Percentiles rank a stretch among this genome's conserved stretches.
Evolutionary conservation across 1,140 invertebrate genomes (phyloP).

Genomic region (Magallana gigas): DNA sequence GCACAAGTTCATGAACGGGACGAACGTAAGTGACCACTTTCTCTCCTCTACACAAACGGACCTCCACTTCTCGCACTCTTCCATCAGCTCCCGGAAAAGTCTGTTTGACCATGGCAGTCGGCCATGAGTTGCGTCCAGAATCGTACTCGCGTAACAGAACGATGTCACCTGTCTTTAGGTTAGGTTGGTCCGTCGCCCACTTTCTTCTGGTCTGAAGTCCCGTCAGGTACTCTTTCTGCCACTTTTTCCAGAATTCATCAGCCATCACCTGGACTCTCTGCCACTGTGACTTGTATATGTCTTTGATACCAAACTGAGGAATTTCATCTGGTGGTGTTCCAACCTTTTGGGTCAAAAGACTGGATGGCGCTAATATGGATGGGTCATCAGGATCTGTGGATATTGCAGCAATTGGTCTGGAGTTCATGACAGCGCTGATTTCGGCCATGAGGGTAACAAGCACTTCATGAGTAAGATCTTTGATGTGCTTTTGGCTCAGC

Average conservation of each 20-base stretch:
- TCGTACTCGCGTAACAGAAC: conserved; percentile 32
- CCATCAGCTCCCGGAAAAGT: conserved; percentile 5
- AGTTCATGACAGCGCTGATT: conserved; percentile 57
- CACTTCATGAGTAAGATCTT: conserved; percentile 61
- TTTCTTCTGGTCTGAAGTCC: conserved; percentile 45
- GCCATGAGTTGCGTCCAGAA: neutral
- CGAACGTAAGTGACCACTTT: neutral
- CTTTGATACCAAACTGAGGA: conserved; percentile 8
- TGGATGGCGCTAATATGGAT: conserved; percentile 47
- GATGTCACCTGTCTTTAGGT: conserved; percentile 49
- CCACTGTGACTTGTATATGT: conserved; percentile 52
- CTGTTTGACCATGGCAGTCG: neutral
- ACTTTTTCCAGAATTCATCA: conserved; percentile 48
- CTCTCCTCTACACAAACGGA: neutral
- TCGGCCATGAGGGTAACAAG: conserved; percentile 60
- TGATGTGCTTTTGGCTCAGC: neutral
- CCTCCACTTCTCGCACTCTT: conserved; percentile 31
- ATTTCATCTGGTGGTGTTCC: neutral
- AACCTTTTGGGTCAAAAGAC: conserved; percentile 50
- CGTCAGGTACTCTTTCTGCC: conserved; percentile 30
- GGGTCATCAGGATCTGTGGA: conserved; percentile 43
- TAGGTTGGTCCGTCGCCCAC: conserved; percentile 21
- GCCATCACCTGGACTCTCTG: conserved; percentile 48
- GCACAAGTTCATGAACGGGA: conserved; percentile 15
- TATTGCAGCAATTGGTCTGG: conserved; percentile 45